Base-by-base conservation (phyloP, 2,113 vertebrate species). In the Cnemophilus loriae region DNA sequence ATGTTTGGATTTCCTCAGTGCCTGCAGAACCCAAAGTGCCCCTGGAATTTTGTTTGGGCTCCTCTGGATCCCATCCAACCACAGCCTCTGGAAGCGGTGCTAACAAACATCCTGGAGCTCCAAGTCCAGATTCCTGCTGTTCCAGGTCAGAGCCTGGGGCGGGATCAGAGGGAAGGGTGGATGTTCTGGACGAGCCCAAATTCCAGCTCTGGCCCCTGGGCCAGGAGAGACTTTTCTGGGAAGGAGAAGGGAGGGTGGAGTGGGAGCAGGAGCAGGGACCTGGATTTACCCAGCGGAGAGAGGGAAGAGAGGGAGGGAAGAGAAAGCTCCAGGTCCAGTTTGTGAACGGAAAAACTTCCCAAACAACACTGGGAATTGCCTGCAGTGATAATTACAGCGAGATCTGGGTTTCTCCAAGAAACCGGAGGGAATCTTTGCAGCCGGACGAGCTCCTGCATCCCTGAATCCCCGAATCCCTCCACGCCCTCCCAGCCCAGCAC, bases 61-160 rank as follows among this genome's bases (percentile, higher is more conserved):
- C 53, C 73, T 91, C 65, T 87, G 93, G 76, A 91, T 87, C 89
- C 60, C 73, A 56, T 78, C 91, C 79, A 42, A 28, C 53, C 83
- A 16, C 80, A 78, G 44, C 37, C 64, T 59, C 68, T 81, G 69
- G 81, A 95, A 76, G 60, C 22, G 75, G 47, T 0, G 4, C 59
- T 70, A 11, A 63, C 47, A 59, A 89, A 71, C 20, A 70, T 3
- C 68, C 46, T 1, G 3, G n/a, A 20, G 53, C 53, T 68, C 26
- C 23, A 18, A 26, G 28, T 8, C 26, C 57, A 3, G 49, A 28
- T 49, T 92, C 79, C 46, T 2, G 3, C 7, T 32, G n/a, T 13
- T 60, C 71, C 28, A 5, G 69, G 35, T 71, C 47, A 14, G 13
- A 68, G 74, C 41, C n/a, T 13, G 42, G 39, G 1, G 1, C 1